Conservation (phyloP, 2,113 vertebrate genomes). For the Oreotrochilus melanogaster region DNA sequence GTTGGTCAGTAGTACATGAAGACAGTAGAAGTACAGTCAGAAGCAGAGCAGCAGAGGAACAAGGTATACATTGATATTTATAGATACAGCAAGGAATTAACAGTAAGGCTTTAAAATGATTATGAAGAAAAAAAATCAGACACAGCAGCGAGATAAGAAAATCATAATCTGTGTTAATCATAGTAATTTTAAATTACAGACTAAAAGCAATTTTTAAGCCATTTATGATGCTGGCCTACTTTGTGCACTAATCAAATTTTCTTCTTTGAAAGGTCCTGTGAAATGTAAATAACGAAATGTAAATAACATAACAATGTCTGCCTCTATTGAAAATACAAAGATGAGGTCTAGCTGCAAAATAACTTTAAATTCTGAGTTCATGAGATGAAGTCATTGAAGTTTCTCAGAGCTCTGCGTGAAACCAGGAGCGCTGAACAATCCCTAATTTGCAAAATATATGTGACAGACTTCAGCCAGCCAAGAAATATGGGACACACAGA, state of each 20-base stretch:
- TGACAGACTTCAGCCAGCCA: not conserved
- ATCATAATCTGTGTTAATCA: not conserved
- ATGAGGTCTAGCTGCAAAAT: not conserved
- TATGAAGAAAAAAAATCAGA: not conserved
- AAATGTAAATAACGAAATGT: too few relatives aligned
- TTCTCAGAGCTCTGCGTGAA: fast-evolving
- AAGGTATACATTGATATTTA: not conserved
- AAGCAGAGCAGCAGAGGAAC: not conserved
- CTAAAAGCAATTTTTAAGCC: not conserved
- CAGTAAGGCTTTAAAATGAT: not conserved
- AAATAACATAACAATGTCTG: not conserved
- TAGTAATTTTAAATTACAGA: not conserved
- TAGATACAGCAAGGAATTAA: not conserved
- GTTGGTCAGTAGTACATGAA: not conserved
- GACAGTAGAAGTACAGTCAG: not conserved
- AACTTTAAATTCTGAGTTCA: not conserved
- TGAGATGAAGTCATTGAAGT: not conserved
- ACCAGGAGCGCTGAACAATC: not conserved
- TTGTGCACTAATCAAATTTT: not conserved
- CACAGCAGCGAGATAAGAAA: not conserved
- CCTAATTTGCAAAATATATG: not conserved
- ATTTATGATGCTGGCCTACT: not conserved
- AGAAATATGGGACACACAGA: not conserved
- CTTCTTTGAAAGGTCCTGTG: not conserved
- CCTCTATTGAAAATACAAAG: not conserved